Evolutionary conservation across 2,113 vertebrate species (phyloP), one percentile per base, ranked within the genome.

Genomic region (Glareola pratincola): DNA sequence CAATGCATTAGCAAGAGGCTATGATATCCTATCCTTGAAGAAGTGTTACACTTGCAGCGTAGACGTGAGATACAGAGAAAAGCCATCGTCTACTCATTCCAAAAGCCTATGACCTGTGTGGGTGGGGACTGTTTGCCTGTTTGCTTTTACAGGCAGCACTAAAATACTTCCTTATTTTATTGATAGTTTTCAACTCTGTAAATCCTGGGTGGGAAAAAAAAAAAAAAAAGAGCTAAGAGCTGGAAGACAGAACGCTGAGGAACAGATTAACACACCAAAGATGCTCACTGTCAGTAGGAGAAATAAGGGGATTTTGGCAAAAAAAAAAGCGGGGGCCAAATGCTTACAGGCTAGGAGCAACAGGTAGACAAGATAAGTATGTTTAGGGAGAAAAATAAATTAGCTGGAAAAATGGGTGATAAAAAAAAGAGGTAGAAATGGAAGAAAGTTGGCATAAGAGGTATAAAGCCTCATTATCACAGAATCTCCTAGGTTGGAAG

Each of bases 11-110:
- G 94, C 83, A 80, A 53, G 73, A 94, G 45, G 32, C 94, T 92
- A 24, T 51, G 84, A 24, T 53, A 88, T 8, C 95, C 84, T 84
- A 82, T 29, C 87, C 96, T 94, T 94, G 77, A 96, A 87, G 79
- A 60, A 94, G 21, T 45, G 59, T 50, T 72, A 17, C 1, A 60
- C 48, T 45, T 63, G 6, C 15, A 53, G 72, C 59, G 23, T 8
- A 37, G 54, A 16, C 9, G 2, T 2, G 26, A 77, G 39, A 43
- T 1, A 2, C 13, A 37, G 43, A 47, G 78, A 57, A 29, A 47
- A 86, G 41, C 75, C 66, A 5, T 1, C 1, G 4, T 15, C 48
- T 47, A 5, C 56, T 64, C 41, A 1, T 2, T 32, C 54, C 78
- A 89, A 37, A 36, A 67, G 63, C 29, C 0, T 10, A 4, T 34